Percentiles rank a stretch among this genome's conserved stretches.
These are phyloP conservation scores for Sinotaia quadrata DNA, from an alignment of 2,888 invertebrate species.

Conservation along the genomic window DNA sequence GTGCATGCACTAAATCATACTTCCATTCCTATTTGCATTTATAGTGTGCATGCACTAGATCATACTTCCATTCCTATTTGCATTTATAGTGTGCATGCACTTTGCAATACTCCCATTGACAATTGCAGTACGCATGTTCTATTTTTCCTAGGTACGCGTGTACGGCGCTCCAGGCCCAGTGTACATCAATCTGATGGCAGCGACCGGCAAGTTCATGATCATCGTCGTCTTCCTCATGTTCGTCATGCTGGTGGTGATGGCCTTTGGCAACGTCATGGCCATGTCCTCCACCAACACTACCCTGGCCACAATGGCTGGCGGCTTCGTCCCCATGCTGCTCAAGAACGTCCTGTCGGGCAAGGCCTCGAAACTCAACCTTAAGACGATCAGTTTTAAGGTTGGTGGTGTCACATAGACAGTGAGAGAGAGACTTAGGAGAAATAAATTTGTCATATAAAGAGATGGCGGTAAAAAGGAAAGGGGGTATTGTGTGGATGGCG, in stretches of 20 bases:
- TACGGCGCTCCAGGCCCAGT: conserved; percentile 69
- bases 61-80: too few species aligned
- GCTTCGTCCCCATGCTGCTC: conserved; percentile 67
- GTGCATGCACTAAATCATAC: too few species aligned
- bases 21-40: too few species aligned
- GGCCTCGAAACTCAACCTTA: conserved; percentile 65
- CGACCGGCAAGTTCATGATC: conserved; percentile 65
- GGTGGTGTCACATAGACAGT: too few species aligned
- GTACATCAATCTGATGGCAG: conserved; percentile 62
- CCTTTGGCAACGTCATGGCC: conserved; percentile 64
- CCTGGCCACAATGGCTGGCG: conserved; percentile 65
- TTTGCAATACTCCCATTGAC: background rate
- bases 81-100: background rate
- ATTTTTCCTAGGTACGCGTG: conserved; percentile 48
- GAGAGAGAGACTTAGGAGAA: too few species aligned
- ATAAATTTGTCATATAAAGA: too few species aligned
- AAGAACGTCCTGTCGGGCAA: conserved; percentile 67
- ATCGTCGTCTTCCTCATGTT: conserved; percentile 67
- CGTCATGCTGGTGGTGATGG: conserved; percentile 68
- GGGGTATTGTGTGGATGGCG: too few species aligned
- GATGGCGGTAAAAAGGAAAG: too few species aligned
- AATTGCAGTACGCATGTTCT: background rate
- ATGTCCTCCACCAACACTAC: conserved; percentile 69
- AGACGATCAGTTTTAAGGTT: conserved; percentile 65
- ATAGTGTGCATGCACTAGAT: too few species aligned